Evolutionary conservation across 2,888 invertebrate species (phyloP), one percentile per base, ranked within the genome.

Genomic region (Sphinx pinastri): DNA sequence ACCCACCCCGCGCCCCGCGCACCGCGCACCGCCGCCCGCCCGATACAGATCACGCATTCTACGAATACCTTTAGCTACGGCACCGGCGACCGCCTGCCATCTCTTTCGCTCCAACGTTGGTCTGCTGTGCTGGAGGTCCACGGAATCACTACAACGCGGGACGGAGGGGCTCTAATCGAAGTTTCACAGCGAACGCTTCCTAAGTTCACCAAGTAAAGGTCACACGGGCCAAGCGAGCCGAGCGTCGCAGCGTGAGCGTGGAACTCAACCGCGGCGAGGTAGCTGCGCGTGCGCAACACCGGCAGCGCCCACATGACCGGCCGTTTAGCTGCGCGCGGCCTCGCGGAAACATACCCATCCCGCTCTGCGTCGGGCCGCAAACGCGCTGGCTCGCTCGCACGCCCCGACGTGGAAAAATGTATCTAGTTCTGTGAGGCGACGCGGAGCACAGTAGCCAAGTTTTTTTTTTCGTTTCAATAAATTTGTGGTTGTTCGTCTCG

Each of bases 31-130:
- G 47, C 84, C 84, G 81, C 88, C 88, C 88, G 90, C 91, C 88
- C 93, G 93, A 94, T 93, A 93, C 93, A 93, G 93, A 94, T 93
- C 93, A 93, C 93, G 93, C 93, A 93, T 94, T 94, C 93, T 93
- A 93, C 92, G 86, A 92, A 93, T 93, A 93, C 93, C 91, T 92
- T 93, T 85, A 90, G 86, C 89, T 79, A 88, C 93, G 91, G 88
- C 88, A 82, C 89, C 83, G 92, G 80, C 88, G 87, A 87, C 83
- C 83, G 77, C 88, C 88, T 82, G 86, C 87, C 89, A 87, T 93
- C 93, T 90, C 92, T 90, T 84, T 92, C 91, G 78, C 89, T 88
- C 92, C 87, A 84, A 84, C 80, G 89, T 81, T 81, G 85, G 81
- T 83, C 84, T 85, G 89, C 86, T 84, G 85, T 81, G 83, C 83